Evolutionary conservation across 2,888 invertebrate species (phyloP).

Genomic region (Melieria omissa): DNA sequence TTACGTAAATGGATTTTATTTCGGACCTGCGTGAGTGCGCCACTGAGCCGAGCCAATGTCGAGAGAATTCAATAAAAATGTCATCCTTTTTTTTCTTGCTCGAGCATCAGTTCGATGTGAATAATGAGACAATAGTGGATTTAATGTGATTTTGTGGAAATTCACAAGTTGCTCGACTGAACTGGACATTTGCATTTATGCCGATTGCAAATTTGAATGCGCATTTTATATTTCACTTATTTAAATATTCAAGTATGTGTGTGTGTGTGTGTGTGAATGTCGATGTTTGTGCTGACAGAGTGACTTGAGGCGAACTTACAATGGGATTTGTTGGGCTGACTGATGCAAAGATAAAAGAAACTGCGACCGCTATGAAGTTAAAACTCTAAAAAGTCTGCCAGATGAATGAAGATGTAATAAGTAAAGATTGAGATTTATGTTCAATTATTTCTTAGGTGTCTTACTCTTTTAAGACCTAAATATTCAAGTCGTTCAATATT

Average conservation of each 20-base stretch:
- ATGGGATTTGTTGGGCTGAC: too few relatives aligned
- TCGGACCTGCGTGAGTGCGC: conserved; percentile 40
- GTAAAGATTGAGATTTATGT: too few relatives aligned
- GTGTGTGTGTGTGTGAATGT: too few relatives aligned
- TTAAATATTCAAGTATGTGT: background rate
- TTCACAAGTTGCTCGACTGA: conserved; percentile 14
- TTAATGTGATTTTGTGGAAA: conserved; percentile 33
- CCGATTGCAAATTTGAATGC: conserved; percentile 10
- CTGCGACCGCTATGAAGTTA: too few relatives aligned
- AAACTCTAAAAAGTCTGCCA: too few relatives aligned
- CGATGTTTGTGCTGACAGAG: too few relatives aligned
- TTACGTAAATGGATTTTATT: conserved; percentile 60
- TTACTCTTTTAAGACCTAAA: too few relatives aligned
- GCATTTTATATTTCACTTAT: background rate
- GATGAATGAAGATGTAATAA: too few relatives aligned
- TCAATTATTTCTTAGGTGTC: too few relatives aligned
- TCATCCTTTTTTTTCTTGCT: conserved; percentile 28
- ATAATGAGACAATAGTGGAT: conserved; percentile 46
- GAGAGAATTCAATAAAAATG: conserved; percentile 34
- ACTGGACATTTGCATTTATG: conserved; percentile 15
- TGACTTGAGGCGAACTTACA: too few relatives aligned
- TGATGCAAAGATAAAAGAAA: too few relatives aligned
- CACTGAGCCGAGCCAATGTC: conserved; percentile 12
- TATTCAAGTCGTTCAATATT: too few relatives aligned
- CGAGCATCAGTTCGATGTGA: conserved; percentile 39